These are phyloP conservation scores for Drosophila insularis DNA, from an alignment of 1,140 invertebrate species.

Conservation along the genomic window DNA sequence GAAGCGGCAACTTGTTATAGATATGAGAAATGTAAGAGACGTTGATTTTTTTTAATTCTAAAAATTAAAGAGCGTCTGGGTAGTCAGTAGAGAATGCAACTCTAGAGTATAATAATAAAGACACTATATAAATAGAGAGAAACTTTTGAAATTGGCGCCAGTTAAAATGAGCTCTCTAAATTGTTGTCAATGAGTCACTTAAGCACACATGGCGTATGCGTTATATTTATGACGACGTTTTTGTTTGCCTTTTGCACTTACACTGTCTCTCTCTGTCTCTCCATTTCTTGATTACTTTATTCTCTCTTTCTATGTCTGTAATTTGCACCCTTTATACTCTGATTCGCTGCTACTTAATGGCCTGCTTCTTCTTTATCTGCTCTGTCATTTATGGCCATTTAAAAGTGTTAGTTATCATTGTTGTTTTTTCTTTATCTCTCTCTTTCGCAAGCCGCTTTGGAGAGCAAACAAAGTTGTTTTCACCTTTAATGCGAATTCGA, in stretches of 20 bases:
- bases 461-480: constrained; percentile 38
- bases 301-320: constrained; percentile 8
- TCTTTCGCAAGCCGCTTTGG: background rate
- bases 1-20: background rate
- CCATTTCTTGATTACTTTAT: background rate
- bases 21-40: background rate
- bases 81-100: background rate
- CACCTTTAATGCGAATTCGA: constrained; percentile 69
- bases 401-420: constrained; percentile 64
- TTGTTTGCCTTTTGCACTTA: constrained; percentile 31
- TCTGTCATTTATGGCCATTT: constrained; percentile 52
- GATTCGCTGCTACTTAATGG: constrained; percentile 48
- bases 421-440: constrained; percentile 3
- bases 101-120: background rate
- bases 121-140: background rate
- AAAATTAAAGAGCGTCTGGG: background rate
- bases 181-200: constrained; percentile 46
- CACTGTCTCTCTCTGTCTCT: background rate
- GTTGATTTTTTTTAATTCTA: no score
- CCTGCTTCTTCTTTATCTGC: constrained; percentile 37
- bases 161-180: constrained; percentile 1
- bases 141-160: constrained; percentile 1
- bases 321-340: constrained; percentile 33
- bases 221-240: constrained; percentile 46
- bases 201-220: constrained; percentile 49